Evolutionary conservation across 1,140 invertebrate genomes (phyloP).

Genomic region (Anthonomus grandis): DNA sequence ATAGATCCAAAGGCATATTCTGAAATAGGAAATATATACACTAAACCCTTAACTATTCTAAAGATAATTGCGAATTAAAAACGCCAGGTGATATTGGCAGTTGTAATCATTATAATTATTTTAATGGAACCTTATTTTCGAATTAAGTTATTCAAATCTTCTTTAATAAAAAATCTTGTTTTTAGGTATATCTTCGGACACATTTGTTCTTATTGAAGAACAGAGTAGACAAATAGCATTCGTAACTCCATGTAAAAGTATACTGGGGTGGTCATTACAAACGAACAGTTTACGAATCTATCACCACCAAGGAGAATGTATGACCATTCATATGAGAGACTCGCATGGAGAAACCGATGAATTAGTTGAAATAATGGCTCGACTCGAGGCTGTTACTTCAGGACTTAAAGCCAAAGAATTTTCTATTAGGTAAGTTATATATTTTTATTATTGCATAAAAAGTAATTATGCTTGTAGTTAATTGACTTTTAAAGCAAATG

Average conservation of each 20-base stretch:
- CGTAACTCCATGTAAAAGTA: conserved; percentile 76
- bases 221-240: conserved; percentile 80
- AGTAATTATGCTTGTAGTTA: too few species aligned
- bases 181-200: conserved; percentile 83
- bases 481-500: too few species aligned
- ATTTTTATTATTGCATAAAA: too few species aligned
- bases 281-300: conserved; percentile 62
- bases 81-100: too few species aligned
- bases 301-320: conserved; percentile 80
- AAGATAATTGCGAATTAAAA: too few species aligned
- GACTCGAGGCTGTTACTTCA: conserved; percentile 68
- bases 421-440: conserved; percentile 54
- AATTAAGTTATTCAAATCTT: background rate
- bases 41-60: too few species aligned
- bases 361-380: conserved; percentile 71
- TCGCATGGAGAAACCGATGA: conserved; percentile 69
- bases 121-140: background rate
- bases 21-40: too few species aligned
- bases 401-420: conserved; percentile 74
- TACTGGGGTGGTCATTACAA: conserved; percentile 62
- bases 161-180: conserved; percentile 34
- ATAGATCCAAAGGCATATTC: too few species aligned
- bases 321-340: conserved; percentile 67
- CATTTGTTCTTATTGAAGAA: conserved; percentile 83
- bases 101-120: too few species aligned